These are phyloP conservation scores for Jordanella pulchra DNA, from an alignment of 2,797 vertebrate species.

Conservation along the genomic window DNA sequence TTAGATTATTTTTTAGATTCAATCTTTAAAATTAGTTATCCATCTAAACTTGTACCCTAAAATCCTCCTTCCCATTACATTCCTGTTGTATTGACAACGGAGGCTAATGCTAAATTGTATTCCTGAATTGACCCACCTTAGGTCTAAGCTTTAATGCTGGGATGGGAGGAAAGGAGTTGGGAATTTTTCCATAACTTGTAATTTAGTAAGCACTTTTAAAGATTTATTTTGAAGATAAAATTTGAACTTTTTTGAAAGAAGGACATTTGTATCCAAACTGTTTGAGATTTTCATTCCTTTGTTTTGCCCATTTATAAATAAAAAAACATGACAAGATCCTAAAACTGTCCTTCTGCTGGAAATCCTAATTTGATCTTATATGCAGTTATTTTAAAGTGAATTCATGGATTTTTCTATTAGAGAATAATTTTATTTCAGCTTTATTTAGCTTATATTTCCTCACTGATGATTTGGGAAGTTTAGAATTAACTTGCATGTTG, in stretches of 20 bases:
- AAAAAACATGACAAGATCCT: neutral
- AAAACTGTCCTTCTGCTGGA: neutral
- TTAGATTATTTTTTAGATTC: too few relatives aligned
- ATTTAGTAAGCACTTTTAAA: neutral
- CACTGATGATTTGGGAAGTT: constrained; percentile 37
- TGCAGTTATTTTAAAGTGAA: neutral
- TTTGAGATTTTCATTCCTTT: neutral
- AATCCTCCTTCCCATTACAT: neutral
- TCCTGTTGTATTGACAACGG: neutral
- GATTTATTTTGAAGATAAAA: too few relatives aligned
- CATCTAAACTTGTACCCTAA: neutral
- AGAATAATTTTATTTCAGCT: neutral
- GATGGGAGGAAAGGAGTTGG: neutral
- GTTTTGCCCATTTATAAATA: neutral
- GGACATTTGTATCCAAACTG: neutral
- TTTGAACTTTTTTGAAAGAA: neutral
- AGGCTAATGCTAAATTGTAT: neutral
- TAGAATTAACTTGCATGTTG: constrained; percentile 56
- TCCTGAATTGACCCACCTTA: neutral
- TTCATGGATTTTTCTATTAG: neutral
- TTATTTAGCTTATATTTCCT: constrained; percentile 28
- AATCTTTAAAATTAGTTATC: neutral
- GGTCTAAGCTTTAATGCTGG: neutral
- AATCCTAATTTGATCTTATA: neutral
- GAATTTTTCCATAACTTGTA: neutral